phyloP scores from a whole-genome alignment of 2,113 vertebrate species.

The Oenanthe melanoleuca region DNA sequence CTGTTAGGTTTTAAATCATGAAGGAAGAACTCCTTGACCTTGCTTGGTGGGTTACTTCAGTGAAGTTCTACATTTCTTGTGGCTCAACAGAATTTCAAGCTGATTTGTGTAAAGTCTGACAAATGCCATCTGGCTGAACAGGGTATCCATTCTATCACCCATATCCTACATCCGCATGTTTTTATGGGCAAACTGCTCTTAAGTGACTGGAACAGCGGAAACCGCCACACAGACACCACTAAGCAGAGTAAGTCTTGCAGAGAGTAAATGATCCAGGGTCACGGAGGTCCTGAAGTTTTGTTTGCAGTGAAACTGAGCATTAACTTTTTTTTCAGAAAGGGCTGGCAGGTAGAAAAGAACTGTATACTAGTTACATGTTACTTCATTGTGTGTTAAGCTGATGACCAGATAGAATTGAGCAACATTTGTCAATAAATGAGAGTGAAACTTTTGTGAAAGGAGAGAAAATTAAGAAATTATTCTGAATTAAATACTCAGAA shows the following conservation, averaged over 20 bases:
- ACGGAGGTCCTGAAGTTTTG: background rate
- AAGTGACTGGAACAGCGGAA: background rate
- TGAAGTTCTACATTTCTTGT: background rate
- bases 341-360: background rate
- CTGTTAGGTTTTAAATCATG: background rate
- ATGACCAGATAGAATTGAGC: conserved; percentile 47
- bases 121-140: background rate
- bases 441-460: background rate
- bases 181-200: background rate
- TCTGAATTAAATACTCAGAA: background rate
- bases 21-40: background rate
- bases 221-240: background rate
- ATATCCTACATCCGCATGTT: background rate
- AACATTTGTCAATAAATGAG: conserved; percentile 50
- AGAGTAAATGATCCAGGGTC: background rate
- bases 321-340: conserved; percentile 8
- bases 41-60: background rate
- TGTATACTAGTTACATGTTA: background rate
- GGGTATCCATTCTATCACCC: background rate
- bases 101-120: background rate
- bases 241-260: background rate
- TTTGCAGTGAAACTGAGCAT: conserved; percentile 47
- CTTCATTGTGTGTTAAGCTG: conserved; percentile 6
- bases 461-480: background rate
- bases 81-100: background rate